Evolutionary conservation across 2,888 invertebrate species (phyloP), one percentile per base, ranked within the genome.

Genomic region (Habroteleia sp.): DNA sequence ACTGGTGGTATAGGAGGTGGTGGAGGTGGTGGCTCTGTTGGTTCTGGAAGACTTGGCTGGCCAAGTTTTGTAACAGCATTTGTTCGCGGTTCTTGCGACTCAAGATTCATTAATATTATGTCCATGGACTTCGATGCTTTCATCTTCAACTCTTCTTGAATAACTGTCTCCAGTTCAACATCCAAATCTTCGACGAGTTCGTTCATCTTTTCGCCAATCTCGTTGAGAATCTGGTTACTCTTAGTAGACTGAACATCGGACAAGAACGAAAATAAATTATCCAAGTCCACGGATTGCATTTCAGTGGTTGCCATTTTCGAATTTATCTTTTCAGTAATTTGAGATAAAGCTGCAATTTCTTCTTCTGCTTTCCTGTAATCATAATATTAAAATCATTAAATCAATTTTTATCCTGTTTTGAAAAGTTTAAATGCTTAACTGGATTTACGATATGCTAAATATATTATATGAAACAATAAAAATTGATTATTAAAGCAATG

Each of bases 251-350:
- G 90, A 41, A 95, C 94, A 81, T 96, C 96, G 0, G 95, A 95
- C 13, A 97, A 90, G 89, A 97, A 97, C 65, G 96, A 96, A 89
- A 97, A 97, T 81, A 97, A 89, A 88, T 96, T 96, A 88, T 97
- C 97, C 82, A 97, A 89, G 86, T 96, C 96, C 0, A 96, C 94
- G 0, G 95, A 94, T 83, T 95, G 95, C 4, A 93, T 77, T 81
- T 90, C 85, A 71, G 89, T 75, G 48, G 87, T 87, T 1, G 90
- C 89, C 79, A 93, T 89, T 75, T 92, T 91, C 0, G 92, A 91
- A 83, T 93, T 93, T 41, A 93, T 89, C 80, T 94, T 93, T 82
- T 93, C 93, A 0, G 94, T 93, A 91, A 94, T 93, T 81, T 93
- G 92, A 1, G 93, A 91, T n/a, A 94, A 86, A 0, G 92, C 93